A percentile compares a stretch with the other conserved stretches of the same genome.
Conservation (phyloP, 2,113 vertebrate species). For the Rhinolophus ferrumequinum region DNA sequence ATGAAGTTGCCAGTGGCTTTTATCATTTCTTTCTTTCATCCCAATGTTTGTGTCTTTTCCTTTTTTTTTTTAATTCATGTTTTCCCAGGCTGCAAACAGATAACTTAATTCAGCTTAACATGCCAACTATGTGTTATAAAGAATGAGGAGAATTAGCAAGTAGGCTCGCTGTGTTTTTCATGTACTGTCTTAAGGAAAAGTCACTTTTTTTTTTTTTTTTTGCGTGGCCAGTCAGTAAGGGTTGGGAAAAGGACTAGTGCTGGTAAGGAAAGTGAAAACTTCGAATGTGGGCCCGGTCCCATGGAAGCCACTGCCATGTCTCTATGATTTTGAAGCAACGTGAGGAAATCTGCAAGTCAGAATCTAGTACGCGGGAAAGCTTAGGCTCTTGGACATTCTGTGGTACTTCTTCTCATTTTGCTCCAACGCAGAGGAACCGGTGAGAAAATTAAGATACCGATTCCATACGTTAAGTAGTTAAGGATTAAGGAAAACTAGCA, state of each 20-base stretch:
- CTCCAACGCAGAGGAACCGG: not conserved
- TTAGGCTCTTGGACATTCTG: not conserved
- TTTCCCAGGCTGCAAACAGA: not conserved
- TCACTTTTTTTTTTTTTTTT: not conserved
- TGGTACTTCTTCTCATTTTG: not conserved
- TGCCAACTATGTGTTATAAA: not conserved
- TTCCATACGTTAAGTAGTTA: not conserved
- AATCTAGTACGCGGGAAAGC: not conserved
- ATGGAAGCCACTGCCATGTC: not conserved
- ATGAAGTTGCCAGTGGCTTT: not conserved
- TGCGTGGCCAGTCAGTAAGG: not conserved
- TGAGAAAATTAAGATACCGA: not conserved
- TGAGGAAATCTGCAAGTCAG: not conserved
- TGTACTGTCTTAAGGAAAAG: not conserved
- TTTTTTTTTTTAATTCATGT: not conserved
- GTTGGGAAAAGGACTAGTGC: not conserved
- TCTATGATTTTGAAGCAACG: not conserved
- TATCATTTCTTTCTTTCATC: constrained; percentile 21
- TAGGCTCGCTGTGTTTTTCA: not conserved
- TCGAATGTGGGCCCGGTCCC: not conserved
- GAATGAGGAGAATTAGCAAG: not conserved
- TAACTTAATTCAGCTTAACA: constrained; percentile 19
- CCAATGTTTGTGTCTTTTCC: not conserved
- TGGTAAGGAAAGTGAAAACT: not conserved
- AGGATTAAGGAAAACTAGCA: not conserved